Percentiles rank a stretch among this genome's conserved stretches.
Evolutionary conservation across 2,888 invertebrate genomes (phyloP).

Genomic region (Dicyrtomina minuta): DNA sequence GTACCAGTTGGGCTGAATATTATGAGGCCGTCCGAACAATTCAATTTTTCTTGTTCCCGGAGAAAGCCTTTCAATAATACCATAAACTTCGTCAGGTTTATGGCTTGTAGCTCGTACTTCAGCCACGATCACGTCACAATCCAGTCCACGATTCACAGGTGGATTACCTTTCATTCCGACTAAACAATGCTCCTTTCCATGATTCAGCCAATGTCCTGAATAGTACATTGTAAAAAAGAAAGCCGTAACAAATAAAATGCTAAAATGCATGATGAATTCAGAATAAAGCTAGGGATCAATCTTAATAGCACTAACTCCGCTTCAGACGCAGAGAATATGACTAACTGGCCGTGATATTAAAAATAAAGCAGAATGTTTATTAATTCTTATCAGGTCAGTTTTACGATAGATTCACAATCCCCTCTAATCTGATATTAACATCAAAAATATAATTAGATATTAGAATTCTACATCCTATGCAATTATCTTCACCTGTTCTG

Average conservation of each 20-base stretch:
- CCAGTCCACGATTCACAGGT: conserved; percentile 85
- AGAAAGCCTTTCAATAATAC: conserved; percentile 92
- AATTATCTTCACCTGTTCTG: conserved; percentile 66
- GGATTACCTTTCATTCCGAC: conserved; percentile 96
- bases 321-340: too few relatives aligned
- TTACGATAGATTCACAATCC: too few relatives aligned
- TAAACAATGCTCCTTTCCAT: conserved; percentile 96
- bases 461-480: background rate
- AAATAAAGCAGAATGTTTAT: too few relatives aligned
- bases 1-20: conserved; percentile 96
- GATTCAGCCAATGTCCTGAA: conserved; percentile 90
- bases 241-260: too few relatives aligned
- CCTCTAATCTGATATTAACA: too few relatives aligned
- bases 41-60: conserved; percentile 97
- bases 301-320: too few relatives aligned
- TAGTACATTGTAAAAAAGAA: background rate
- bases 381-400: too few relatives aligned
- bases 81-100: conserved; percentile 98
- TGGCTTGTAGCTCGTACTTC: conserved; percentile 97
- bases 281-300: too few relatives aligned
- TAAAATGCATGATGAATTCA: too few relatives aligned
- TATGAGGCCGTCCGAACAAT: conserved; percentile 93
- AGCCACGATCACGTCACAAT: conserved; percentile 97
- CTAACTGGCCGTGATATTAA: too few relatives aligned
- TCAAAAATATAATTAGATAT: too few relatives aligned